These are phyloP conservation scores for Macrobrachium nipponense DNA, from an alignment of 1,140 invertebrate genomes.

Conservation along the genomic window DNA sequence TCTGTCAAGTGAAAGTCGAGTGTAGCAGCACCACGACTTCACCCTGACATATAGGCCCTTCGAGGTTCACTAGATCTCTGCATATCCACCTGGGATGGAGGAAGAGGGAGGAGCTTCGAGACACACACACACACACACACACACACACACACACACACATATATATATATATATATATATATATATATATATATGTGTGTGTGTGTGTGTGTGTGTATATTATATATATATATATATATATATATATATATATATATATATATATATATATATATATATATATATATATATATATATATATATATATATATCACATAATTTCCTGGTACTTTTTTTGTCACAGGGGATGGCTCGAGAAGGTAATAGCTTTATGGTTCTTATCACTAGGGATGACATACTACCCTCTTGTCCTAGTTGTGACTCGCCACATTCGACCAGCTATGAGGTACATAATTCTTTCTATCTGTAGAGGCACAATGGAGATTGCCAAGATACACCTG, in stretches of 20 bases:
- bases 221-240: constrained; percentile 11
- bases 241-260: constrained; percentile 20
- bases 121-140: neutral
- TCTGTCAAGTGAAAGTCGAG: no score
- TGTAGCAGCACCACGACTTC: no score
- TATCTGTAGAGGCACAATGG: no score
- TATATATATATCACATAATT: neutral
- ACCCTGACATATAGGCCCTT: no score
- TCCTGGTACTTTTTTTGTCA: no score
- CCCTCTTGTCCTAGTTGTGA: neutral
- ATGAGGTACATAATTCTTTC: no score
- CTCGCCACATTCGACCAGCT: neutral
- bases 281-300: constrained; percentile 4
- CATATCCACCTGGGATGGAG: no score
- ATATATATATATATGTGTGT: constrained; percentile 10
- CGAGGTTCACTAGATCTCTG: no score
- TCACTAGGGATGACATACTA: neutral
- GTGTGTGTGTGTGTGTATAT: neutral
- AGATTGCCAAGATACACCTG: no score
- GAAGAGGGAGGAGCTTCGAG: neutral
- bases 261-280: constrained; percentile 17
- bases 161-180: constrained; percentile 21
- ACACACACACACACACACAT: neutral
- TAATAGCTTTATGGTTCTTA: neutral
- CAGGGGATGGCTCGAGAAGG: no score